A percentile compares a stretch with the other conserved stretches of the same genome.
Conservation (phyloP, 2,113 vertebrate species). For the Thryonomys swinderianus region DNA sequence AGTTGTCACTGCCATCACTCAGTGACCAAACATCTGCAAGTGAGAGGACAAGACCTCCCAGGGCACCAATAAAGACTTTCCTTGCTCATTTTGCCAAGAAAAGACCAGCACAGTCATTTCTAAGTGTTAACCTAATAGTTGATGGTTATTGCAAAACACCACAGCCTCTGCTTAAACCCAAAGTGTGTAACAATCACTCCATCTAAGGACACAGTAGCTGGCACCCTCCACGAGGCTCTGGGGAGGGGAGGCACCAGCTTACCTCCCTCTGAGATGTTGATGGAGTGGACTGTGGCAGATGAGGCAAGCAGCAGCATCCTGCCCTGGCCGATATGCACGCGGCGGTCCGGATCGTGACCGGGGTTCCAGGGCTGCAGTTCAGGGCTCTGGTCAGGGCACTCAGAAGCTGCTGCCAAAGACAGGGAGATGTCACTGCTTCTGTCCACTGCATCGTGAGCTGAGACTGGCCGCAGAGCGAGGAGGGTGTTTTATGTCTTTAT, state of each 20-base stretch:
- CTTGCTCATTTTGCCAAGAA: neutral
- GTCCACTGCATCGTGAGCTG: neutral
- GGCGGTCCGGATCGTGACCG: conserved; percentile 89
- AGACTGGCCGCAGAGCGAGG: rapidly evolving
- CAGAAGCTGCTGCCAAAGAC: conserved; percentile 35
- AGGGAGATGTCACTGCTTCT: neutral
- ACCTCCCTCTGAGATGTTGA: conserved; percentile 94
- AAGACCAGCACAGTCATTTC: neutral
- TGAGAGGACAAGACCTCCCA: neutral
- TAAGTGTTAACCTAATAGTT: neutral
- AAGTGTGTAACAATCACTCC: neutral
- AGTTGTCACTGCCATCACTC: neutral
- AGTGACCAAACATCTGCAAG: too few relatives aligned
- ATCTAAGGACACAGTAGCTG: neutral
- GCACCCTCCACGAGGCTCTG: rapidly evolving
- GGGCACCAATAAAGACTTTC: neutral
- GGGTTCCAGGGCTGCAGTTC: conserved; percentile 93
- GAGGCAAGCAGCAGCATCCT: conserved; percentile 91
- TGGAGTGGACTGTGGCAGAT: conserved; percentile 94
- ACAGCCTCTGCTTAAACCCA: neutral
- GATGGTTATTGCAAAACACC: neutral
- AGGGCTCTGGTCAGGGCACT: conserved; percentile 92
- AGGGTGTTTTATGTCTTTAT: neutral
- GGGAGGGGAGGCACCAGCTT: neutral
- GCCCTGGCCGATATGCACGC: conserved; percentile 87